phyloP scores from a whole-genome alignment of 2,888 invertebrate genomes.

The Deroplatys truncata region DNA sequence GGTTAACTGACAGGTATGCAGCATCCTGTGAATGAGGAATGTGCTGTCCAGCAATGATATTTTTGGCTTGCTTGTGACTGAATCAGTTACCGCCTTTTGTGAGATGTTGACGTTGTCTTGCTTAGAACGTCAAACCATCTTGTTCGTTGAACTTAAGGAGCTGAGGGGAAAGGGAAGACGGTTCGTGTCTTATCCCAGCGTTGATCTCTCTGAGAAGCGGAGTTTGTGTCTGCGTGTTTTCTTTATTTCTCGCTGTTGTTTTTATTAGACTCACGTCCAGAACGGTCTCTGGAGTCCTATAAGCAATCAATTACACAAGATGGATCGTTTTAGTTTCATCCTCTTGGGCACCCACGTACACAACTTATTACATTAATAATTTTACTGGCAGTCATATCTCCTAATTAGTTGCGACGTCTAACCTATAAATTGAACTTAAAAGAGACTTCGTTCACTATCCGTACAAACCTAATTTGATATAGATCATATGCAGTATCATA shows the following conservation, averaged over 20 bases:
- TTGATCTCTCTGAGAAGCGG: background rate
- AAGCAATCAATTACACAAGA: background rate
- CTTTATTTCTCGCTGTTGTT: background rate
- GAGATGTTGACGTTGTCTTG: background rate
- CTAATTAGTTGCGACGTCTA: background rate
- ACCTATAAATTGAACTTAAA: background rate
- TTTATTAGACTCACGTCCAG: background rate
- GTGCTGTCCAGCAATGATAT: background rate
- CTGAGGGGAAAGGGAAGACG: background rate
- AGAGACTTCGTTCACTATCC: background rate
- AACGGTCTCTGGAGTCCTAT: background rate
- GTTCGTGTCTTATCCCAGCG: background rate
- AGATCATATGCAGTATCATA: background rate
- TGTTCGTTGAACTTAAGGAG: background rate
- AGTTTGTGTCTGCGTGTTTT: background rate
- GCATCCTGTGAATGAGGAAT: background rate
- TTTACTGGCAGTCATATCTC: background rate
- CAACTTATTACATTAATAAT: background rate
- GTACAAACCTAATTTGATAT: background rate
- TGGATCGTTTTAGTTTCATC: background rate
- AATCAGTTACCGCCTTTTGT: background rate
- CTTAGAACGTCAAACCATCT: background rate
- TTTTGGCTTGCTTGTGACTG: background rate
- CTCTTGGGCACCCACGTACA: background rate
- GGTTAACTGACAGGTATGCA: no score